Percentiles rank a stretch among this genome's conserved stretches.
Evolutionary conservation across 2,888 invertebrate genomes (phyloP).

Genomic region (Erebia aethiops): DNA sequence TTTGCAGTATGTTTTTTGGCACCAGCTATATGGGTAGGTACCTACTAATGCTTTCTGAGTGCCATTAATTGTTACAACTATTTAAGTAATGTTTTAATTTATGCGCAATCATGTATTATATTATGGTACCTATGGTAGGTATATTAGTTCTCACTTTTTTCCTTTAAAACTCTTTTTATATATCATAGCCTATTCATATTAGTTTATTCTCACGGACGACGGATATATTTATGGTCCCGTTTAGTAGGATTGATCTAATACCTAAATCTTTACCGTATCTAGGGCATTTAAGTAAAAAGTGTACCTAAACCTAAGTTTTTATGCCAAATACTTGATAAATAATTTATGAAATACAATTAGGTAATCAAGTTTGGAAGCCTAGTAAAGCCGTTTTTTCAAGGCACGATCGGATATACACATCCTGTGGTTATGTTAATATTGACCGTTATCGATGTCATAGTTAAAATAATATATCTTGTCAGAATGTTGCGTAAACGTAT

Average conservation of each 20-base stretch:
- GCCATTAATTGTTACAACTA: no score
- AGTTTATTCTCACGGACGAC: neutral
- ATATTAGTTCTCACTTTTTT: neutral
- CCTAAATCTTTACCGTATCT: conserved; percentile 10
- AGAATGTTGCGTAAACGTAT: conserved; percentile 19
- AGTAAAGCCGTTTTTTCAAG: conserved; percentile 18
- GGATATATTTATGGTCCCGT: neutral
- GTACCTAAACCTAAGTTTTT: conserved; percentile 25
- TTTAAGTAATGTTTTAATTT: no score
- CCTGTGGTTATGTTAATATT: conserved; percentile 36
- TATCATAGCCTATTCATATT: no score
- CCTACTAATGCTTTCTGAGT: no score
- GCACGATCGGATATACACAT: conserved; percentile 28
- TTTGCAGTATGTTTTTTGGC: no score
- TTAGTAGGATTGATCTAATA: neutral
- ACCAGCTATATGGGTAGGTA: no score
- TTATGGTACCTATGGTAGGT: neutral
- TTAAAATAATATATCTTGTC: conserved; percentile 28
- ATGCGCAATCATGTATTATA: no score
- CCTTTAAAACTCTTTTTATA: neutral
- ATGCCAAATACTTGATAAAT: conserved; percentile 29
- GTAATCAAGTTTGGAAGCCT: conserved; percentile 20
- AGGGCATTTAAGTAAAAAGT: conserved; percentile 23
- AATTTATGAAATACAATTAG: conserved; percentile 36
- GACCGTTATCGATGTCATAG: conserved; percentile 28